Evolutionary conservation across 2,797 vertebrate species (phyloP).

Genomic region (Discoglossus pictus): DNA sequence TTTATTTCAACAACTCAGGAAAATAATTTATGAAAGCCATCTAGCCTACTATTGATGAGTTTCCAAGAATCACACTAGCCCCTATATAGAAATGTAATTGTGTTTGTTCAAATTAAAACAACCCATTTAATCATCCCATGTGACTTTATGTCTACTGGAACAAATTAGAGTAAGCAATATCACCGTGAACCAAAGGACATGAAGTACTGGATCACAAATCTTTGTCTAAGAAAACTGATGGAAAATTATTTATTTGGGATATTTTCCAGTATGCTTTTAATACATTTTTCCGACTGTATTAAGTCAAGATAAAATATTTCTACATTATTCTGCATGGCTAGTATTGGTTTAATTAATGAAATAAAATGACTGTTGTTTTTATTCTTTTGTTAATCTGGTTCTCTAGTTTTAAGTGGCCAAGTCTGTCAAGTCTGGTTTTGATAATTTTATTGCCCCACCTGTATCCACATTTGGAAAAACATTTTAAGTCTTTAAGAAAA

Average conservation of each 20-base stretch:
- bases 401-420: conserved; percentile 63
- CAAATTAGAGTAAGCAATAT: conserved; percentile 48
- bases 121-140: conserved; percentile 34
- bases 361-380: conserved; percentile 59
- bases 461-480: conserved; percentile 48
- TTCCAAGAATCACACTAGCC: conserved; percentile 50
- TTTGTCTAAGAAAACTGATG: conserved; percentile 39
- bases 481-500: conserved; percentile 14
- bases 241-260: conserved; percentile 39
- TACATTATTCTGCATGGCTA: conserved; percentile 67
- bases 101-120: conserved; percentile 47
- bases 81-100: conserved; percentile 23
- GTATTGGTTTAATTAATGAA: conserved; percentile 68
- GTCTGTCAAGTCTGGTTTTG: conserved; percentile 64
- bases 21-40: conserved; percentile 40
- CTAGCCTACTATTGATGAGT: conserved; percentile 27
- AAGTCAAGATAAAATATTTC: conserved; percentile 72
- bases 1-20: conserved; percentile 16
- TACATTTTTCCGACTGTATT: conserved; percentile 60
- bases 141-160: conserved; percentile 44
- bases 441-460: conserved; percentile 71
- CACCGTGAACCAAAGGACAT: conserved; percentile 31
- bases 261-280: conserved; percentile 56
- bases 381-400: conserved; percentile 64
- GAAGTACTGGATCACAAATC: conserved; percentile 27